Evolutionary conservation across 2,797 vertebrate genomes (phyloP).

Genomic region (Selene dorsalis): DNA sequence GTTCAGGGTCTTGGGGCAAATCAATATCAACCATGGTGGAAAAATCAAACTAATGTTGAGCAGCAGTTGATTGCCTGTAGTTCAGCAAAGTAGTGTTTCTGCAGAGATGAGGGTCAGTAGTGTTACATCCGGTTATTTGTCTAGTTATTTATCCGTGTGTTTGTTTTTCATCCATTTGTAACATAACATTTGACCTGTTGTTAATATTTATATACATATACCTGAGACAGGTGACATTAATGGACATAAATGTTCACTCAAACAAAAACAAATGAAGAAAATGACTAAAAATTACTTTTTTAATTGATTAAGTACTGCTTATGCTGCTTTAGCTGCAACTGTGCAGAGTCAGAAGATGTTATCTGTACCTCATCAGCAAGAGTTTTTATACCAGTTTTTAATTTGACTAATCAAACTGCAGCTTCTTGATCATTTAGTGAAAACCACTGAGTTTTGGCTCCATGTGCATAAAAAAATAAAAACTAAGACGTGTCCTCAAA

Average conservation of each 20-base stretch:
- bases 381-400: neutral
- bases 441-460: too few species aligned
- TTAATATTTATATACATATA: too few species aligned
- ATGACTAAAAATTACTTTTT: neutral
- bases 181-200: neutral
- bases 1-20: constrained; percentile 51
- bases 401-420: neutral
- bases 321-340: neutral
- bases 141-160: neutral
- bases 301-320: too few species aligned
- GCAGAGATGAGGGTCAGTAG: neutral
- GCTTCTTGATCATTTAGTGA: neutral
- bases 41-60: constrained; percentile 58
- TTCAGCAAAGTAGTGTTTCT: constrained; percentile 4
- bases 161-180: neutral
- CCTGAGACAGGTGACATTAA: too few species aligned
- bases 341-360: neutral
- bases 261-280: neutral
- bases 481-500: neutral
- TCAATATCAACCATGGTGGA: constrained; percentile 65
- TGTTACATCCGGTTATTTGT: neutral
- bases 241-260: neutral
- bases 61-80: neutral
- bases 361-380: too few species aligned
- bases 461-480: neutral